Evolutionary conservation across 2,113 vertebrate species (phyloP), one percentile per base, ranked within the genome.

Genomic region (Toxostoma redivivum): DNA sequence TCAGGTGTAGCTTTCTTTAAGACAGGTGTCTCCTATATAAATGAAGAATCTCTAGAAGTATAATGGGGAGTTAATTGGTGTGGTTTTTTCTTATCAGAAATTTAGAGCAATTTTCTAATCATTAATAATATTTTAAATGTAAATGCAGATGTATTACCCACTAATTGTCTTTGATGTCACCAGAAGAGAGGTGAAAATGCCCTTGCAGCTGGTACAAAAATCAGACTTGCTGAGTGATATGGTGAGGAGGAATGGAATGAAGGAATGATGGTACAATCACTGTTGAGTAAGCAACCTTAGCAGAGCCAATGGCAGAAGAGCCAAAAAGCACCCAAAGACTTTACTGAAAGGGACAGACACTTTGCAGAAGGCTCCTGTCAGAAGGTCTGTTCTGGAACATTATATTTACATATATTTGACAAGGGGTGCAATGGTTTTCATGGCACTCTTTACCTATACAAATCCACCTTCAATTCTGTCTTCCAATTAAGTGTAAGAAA

Each of bases 231-330:
- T 11, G 37, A 57, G 23, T 42, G 17, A 60, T 16, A 27, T 44
- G 16, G 12, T 56, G 28, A 33, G 24, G 40, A 71, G 21, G 37
- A 79, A 35, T 7, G 10, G 24, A 79, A 56, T 11, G 38, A 81
- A 42, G 16, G 22, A 58, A 47, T 8, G 1, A 5, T 31, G n/a
- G 5, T 35, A 31, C 18, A n/a, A 7, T 14, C 58, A 51, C 18
- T 8, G 4, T 60, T 27, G 3, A 9, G 11, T 30, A 37, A 64
- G 22, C 0, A 2, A 8, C 16, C 16, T 67, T 53, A 20, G n/a
- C 54, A 53, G 61, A 45, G 20, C 16, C 30, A 40, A 15, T 4
- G 4, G 27, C 27, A 82, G 31, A 79, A 90, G 11, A 50, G 30
- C 1, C 40, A 40, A 50, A 71, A 73, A n/a, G 17, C 1, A 1